phyloP scores from a whole-genome alignment of 2,797 vertebrate species.

The Tadarida brasiliensis region DNA sequence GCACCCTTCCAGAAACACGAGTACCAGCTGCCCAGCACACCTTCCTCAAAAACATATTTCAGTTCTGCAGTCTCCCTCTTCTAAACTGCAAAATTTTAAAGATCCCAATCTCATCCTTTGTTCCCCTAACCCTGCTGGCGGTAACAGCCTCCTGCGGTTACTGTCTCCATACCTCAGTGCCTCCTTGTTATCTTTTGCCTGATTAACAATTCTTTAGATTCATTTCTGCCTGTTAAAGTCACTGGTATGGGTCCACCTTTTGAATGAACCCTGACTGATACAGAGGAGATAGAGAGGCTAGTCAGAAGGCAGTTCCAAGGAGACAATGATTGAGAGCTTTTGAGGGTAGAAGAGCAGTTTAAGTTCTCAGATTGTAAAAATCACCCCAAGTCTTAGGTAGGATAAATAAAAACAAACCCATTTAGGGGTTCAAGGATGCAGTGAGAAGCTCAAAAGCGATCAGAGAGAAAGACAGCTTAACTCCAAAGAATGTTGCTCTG shows the following conservation, averaged over 20 bases:
- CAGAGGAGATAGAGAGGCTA: not conserved
- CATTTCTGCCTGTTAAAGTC: conserved; percentile 2
- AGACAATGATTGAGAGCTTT: not conserved
- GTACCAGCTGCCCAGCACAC: not conserved
- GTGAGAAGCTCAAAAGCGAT: conserved; percentile 9
- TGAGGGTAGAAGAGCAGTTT: not conserved
- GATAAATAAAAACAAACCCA: conserved; percentile 58
- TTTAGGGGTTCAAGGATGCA: not conserved
- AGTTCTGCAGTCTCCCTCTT: not conserved
- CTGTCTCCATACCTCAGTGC: not conserved
- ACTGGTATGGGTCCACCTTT: not conserved
- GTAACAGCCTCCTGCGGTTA: not conserved
- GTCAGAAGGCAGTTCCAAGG: not conserved
- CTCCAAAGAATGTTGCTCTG: not conserved
- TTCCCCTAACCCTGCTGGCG: not conserved
- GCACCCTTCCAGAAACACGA: not conserved
- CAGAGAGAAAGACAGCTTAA: conserved; percentile 2
- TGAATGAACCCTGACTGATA: not conserved
- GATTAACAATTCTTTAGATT: conserved; percentile 31
- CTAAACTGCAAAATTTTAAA: not conserved
- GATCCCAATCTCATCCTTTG: not conserved
- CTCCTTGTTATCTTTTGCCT: not conserved
- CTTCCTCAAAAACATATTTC: not conserved
- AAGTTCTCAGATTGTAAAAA: conserved; percentile 21
- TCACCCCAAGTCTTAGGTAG: not conserved